Conservation (phyloP, 2,113 vertebrate species). For the Peucedramus taeniatus region DNA sequence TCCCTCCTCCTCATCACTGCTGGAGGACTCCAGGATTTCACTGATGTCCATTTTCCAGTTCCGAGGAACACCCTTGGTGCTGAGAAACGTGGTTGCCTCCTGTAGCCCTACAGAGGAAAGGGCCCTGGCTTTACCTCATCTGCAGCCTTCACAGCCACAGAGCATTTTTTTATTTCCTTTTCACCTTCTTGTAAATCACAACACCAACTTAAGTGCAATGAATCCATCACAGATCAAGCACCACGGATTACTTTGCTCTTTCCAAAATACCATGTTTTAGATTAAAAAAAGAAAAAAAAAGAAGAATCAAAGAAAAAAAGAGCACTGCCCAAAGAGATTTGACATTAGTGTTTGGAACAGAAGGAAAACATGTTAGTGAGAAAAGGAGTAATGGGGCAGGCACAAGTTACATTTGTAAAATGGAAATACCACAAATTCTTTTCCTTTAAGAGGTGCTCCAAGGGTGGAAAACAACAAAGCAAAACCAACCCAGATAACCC, state of each 20-base stretch:
- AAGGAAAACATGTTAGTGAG: background rate
- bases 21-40: constrained; percentile 95
- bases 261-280: background rate
- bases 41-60: constrained; percentile 97
- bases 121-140: background rate
- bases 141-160: background rate
- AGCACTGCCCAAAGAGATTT: background rate
- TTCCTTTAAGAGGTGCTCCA: background rate
- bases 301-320: accelerated
- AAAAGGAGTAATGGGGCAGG: background rate
- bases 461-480: background rate
- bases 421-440: background rate
- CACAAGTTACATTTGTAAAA: background rate
- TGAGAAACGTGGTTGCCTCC: constrained; percentile 81
- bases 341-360: background rate
- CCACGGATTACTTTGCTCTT: background rate
- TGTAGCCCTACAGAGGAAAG: constrained; percentile 76
- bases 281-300: background rate
- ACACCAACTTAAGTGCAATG: background rate
- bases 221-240: background rate
- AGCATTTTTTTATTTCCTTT: background rate
- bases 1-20: constrained; percentile 88
- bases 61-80: constrained; percentile 78
- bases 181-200: background rate
- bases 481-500: background rate